Conservation (phyloP, 2,113 vertebrate species). For the Platanista minor region DNA sequence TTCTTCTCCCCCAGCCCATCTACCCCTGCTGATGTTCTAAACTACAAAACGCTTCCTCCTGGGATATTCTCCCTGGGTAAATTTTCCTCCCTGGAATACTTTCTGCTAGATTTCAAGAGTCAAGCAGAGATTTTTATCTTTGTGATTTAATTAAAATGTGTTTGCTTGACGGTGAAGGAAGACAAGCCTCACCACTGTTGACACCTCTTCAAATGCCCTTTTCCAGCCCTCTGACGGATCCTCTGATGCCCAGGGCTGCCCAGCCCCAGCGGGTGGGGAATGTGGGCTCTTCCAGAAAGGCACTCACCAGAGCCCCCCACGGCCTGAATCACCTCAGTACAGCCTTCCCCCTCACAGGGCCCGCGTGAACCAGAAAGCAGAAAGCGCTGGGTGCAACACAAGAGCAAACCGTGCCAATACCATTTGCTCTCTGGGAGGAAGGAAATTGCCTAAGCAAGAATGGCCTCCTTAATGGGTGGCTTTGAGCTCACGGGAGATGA, state of each 20-base stretch:
- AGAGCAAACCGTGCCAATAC: not conserved
- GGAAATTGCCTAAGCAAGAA: not conserved
- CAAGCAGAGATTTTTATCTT: not conserved
- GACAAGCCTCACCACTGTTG: not conserved
- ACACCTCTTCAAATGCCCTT: not conserved
- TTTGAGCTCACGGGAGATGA: not conserved
- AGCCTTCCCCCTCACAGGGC: not conserved
- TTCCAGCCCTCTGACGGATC: not conserved
- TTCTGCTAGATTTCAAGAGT: not conserved
- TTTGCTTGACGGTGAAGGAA: not conserved
- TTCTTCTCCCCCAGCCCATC: fast-evolving
- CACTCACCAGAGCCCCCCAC: too few species aligned
- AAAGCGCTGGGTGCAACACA: not conserved
- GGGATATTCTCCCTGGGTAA: not conserved
- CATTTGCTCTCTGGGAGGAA: not conserved
- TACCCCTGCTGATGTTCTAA: not conserved
- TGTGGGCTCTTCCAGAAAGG: not conserved
- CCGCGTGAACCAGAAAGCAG: not conserved
- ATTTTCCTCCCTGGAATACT: not conserved
- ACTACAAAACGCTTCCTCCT: not conserved
- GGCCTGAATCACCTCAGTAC: not conserved
- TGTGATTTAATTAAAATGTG: conserved; percentile 26
- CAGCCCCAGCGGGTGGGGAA: not conserved
- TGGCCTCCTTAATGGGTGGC: not conserved
- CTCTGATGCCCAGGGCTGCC: too few species aligned